These are phyloP conservation scores for Lytechinus variegatus DNA, from an alignment of 35 echinoderm and acorn worm species.

Conservation along the genomic window DNA sequence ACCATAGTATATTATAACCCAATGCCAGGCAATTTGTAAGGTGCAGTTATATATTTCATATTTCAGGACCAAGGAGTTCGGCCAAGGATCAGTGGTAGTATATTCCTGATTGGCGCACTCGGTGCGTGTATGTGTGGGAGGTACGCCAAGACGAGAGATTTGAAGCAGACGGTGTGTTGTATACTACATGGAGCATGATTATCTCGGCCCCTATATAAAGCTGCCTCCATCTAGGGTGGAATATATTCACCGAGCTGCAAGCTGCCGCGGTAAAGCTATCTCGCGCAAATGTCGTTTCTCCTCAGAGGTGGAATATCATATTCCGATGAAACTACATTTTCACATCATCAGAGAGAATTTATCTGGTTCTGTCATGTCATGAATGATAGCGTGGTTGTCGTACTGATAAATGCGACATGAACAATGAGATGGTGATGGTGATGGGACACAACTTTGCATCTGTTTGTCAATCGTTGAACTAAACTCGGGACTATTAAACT, in stretches of 20 bases:
- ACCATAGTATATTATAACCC: background rate
- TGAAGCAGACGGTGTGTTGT: background rate
- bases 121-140: background rate
- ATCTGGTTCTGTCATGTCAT: background rate
- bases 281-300: background rate
- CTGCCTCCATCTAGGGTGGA: background rate
- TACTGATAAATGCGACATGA: background rate
- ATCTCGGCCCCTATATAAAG: background rate
- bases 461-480: background rate
- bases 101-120: background rate
- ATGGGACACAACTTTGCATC: background rate
- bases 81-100: background rate
- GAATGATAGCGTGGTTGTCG: background rate
- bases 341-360: background rate
- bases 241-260: background rate
- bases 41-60: background rate
- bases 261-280: background rate
- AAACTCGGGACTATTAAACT: background rate
- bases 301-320: background rate
- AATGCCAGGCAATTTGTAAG: background rate
- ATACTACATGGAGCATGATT: background rate
- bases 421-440: background rate
- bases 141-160: background rate
- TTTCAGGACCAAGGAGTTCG: background rate
- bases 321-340: background rate